These are phyloP conservation scores for Eumaeus atala DNA, from an alignment of 1,140 invertebrate genomes.

Conservation along the genomic window DNA sequence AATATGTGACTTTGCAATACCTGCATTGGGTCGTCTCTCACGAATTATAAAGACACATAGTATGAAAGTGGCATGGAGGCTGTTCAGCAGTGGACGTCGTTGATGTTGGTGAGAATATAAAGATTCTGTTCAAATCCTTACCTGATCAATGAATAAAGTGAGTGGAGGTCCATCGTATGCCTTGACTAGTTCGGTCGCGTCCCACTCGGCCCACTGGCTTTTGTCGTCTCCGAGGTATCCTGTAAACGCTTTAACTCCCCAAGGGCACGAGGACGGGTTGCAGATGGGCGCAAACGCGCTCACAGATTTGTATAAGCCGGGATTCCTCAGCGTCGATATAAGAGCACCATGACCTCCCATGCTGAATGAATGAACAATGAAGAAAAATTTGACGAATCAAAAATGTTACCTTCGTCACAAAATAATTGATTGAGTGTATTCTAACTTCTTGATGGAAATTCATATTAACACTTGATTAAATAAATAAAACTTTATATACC, in stretches of 20 bases:
- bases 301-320: constrained; percentile 90
- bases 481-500: no score
- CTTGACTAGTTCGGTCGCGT: constrained; percentile 89
- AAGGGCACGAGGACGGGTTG: constrained; percentile 88
- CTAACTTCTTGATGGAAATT: no score
- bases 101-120: background rate
- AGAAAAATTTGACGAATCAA: no score
- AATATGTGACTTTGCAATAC: no score
- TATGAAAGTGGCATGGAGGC: no score
- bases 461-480: no score
- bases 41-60: no score
- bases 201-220: constrained; percentile 88
- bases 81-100: no score
- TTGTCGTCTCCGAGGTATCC: constrained; percentile 88
- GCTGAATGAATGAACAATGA: constrained; percentile 80
- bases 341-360: constrained; percentile 99
- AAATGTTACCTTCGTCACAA: no score
- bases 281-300: constrained; percentile 98
- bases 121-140: constrained; percentile 43
- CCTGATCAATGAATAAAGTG: constrained; percentile 94
- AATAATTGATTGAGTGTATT: no score
- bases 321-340: constrained; percentile 93
- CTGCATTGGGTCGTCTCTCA: no score
- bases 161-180: constrained; percentile 89
- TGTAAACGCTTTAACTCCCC: constrained; percentile 92